phyloP scores from a whole-genome alignment of 2,113 vertebrate genomes.

The Grallaria varia region DNA sequence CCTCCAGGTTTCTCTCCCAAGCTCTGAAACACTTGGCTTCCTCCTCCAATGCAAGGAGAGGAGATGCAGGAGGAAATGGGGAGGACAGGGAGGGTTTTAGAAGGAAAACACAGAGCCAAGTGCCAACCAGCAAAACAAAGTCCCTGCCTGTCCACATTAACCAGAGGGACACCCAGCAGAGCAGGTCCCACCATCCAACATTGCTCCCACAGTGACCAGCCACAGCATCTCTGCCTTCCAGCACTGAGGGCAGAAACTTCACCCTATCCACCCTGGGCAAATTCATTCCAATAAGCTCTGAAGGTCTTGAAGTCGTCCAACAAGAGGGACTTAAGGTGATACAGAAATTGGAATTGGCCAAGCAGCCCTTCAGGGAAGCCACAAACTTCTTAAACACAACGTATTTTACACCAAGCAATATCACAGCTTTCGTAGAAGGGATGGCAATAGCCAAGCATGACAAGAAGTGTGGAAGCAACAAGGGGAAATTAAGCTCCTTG shows the following conservation, averaged over 20 bases:
- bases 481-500: neutral
- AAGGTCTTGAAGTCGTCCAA: neutral
- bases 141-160: neutral
- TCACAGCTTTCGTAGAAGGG: neutral
- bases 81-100: rapidly evolving
- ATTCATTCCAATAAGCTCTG: neutral
- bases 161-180: neutral
- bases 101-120: neutral
- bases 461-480: neutral
- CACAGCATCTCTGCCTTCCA: neutral
- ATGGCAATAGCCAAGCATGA: neutral
- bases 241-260: neutral
- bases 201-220: neutral
- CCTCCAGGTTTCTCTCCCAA: neutral
- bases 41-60: neutral
- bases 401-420: neutral
- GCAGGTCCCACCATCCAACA: neutral
- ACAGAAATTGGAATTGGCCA: neutral
- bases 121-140: neutral
- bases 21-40: neutral
- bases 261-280: neutral
- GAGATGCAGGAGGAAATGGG: neutral
- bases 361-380: neutral
- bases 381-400: neutral
- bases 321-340: neutral